Evolutionary conservation across 2,113 vertebrate genomes (phyloP).

Genomic region (Alosa alosa): DNA sequence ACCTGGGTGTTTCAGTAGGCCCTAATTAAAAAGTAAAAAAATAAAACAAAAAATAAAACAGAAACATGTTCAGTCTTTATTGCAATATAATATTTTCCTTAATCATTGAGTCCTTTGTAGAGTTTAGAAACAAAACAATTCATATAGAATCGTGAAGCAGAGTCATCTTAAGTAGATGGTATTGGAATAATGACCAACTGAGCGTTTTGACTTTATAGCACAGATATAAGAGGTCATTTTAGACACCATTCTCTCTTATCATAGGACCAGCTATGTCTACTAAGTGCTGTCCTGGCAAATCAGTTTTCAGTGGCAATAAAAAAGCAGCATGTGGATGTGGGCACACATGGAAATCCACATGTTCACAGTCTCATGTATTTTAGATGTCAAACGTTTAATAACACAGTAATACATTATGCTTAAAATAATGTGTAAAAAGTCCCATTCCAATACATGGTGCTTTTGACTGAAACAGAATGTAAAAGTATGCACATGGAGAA

Average conservation of each 20-base stretch:
- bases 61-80: background rate
- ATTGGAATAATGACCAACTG: background rate
- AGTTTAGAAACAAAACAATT: conserved; percentile 8
- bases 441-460: background rate
- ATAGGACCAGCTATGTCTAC: background rate
- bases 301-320: background rate
- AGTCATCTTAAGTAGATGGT: background rate
- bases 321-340: background rate
- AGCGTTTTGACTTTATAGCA: background rate
- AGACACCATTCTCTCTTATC: background rate
- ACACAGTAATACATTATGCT: background rate
- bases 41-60: background rate
- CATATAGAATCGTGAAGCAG: background rate
- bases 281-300: background rate
- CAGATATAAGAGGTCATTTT: background rate
- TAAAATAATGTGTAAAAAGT: background rate
- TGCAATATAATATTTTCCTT: background rate
- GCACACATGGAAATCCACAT: background rate
- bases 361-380: background rate
- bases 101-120: background rate
- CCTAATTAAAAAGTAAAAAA: background rate
- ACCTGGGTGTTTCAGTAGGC: background rate
- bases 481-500: conserved; percentile 32
- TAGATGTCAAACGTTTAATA: background rate
- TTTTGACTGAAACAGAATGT: background rate